Conservation (phyloP, 2,113 vertebrate species). For the Zapus hudsonius region DNA sequence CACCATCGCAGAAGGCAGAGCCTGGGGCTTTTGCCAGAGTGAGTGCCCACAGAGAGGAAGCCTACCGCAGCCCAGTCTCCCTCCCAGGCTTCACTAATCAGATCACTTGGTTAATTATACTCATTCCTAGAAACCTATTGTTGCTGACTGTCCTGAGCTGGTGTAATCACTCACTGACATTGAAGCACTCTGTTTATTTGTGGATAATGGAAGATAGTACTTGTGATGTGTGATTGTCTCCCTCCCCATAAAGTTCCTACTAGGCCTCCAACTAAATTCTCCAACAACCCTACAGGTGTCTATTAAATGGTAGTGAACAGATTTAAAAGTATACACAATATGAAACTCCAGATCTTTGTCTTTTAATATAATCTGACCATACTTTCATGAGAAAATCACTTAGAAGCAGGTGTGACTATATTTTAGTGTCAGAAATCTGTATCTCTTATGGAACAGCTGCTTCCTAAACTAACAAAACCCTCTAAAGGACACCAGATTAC, state of each 20-base stretch:
- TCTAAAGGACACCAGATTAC: neutral
- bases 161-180: neutral
- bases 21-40: neutral
- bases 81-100: neutral
- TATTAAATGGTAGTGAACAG: neutral
- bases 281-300: neutral
- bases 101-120: no score
- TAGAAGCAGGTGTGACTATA: neutral
- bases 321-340: neutral
- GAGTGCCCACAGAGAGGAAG: neutral
- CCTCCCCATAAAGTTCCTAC: neutral
- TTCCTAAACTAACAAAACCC: slow-evolving; percentile 9
- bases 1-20: neutral
- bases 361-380: neutral
- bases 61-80: rapidly evolving
- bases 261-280: neutral
- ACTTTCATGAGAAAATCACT: neutral
- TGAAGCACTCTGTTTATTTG: neutral
- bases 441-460: neutral
- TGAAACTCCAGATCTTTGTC: slow-evolving; percentile 1
- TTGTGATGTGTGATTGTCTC: neutral
- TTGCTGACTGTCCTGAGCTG: neutral
- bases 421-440: neutral
- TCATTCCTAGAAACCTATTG: neutral
- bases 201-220: neutral